These are phyloP conservation scores for Anastatus disparis DNA, from an alignment of 1,140 invertebrate genomes.

Conservation along the genomic window DNA sequence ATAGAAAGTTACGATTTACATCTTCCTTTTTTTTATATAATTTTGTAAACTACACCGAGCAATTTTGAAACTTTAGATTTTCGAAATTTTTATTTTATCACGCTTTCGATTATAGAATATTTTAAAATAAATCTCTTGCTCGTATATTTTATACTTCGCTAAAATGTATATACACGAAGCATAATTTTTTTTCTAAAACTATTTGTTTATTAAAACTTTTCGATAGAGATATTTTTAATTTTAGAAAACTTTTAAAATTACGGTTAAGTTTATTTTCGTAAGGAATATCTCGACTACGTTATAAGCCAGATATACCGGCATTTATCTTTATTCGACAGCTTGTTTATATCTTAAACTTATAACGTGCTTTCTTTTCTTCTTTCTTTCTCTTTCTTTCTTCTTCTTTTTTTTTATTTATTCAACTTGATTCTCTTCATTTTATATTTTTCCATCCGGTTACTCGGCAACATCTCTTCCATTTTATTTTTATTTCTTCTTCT, in stretches of 20 bases:
- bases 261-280: constrained; percentile 14
- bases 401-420: not conserved
- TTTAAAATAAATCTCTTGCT: too few species aligned
- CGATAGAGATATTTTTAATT: constrained; percentile 12
- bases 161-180: too few species aligned
- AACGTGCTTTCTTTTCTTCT: constrained; percentile 7
- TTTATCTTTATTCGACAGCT: constrained; percentile 35
- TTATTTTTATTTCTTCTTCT: not conserved
- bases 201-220: too few species aligned
- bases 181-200: not conserved
- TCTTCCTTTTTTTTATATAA: not conserved
- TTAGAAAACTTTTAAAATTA: constrained; percentile 18
- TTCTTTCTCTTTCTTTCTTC: not conserved
- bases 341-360: constrained; percentile 26
- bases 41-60: too few species aligned
- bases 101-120: too few species aligned
- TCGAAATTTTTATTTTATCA: too few species aligned
- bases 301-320: constrained; percentile 23
- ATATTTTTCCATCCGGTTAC: too few species aligned
- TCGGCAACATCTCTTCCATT: not conserved
- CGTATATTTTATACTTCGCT: too few species aligned
- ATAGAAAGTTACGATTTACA: not conserved
- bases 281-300: constrained; percentile 4
- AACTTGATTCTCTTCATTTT: not conserved
- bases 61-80: too few species aligned